Evolutionary conservation across 2,113 vertebrate genomes (phyloP).

Genomic region (Aldabrachelys gigantea): DNA sequence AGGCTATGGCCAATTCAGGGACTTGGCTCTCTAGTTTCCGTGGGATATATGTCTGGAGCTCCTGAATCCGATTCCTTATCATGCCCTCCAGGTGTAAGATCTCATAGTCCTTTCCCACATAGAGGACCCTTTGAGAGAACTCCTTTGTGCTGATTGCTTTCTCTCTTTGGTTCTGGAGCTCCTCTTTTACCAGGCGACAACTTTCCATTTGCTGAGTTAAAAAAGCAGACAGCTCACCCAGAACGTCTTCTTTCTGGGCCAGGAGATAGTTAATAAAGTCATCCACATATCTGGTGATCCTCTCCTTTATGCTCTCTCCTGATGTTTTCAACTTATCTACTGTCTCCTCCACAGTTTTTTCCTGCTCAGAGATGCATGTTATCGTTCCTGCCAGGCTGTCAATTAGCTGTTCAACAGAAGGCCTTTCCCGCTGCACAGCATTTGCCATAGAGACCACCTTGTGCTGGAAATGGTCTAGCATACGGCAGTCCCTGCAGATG

Average conservation of each 20-base stretch:
- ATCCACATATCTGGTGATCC: conserved; percentile 6
- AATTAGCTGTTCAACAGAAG: conserved; percentile 26
- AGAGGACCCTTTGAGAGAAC: conserved; percentile 14
- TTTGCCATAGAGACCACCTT: background rate
- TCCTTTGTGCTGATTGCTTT: conserved; percentile 30
- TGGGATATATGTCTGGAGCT: background rate
- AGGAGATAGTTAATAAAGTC: background rate
- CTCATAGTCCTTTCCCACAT: conserved; percentile 29
- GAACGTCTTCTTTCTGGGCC: conserved; percentile 9
- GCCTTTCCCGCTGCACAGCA: background rate
- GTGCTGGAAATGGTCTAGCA: conserved; percentile 21
- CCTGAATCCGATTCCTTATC: conserved; percentile 17
- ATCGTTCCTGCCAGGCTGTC: conserved; percentile 4
- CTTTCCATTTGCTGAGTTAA: conserved; percentile 4
- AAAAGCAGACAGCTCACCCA: background rate
- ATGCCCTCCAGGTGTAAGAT: conserved; percentile 35
- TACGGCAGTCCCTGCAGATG: conserved; percentile 43
- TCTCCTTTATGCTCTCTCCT: background rate
- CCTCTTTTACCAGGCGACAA: background rate
- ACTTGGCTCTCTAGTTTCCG: background rate
- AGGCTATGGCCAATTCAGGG: background rate
- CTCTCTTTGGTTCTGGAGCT: conserved; percentile 15
- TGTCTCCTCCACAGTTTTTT: background rate
- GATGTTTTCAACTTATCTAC: background rate
- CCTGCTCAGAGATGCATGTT: background rate